Evolutionary conservation across 2,888 invertebrate genomes (phyloP).

Genomic region (Oscheius sp.): DNA sequence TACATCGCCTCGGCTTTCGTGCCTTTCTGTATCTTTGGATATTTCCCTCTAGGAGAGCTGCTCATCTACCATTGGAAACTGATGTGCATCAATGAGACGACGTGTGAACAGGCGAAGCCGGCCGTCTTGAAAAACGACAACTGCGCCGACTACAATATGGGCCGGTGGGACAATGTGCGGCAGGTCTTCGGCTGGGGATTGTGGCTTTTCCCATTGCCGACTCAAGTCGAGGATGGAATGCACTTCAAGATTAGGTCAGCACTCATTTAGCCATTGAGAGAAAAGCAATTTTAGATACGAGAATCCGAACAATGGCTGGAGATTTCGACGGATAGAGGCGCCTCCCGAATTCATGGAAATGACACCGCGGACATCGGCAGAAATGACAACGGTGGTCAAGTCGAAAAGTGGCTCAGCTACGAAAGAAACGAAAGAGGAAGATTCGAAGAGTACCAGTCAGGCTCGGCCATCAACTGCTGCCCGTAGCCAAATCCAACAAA

Average conservation of each 20-base stretch:
- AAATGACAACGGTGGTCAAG: too few species aligned
- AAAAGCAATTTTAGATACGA: neutral
- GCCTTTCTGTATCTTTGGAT: constrained; percentile 41
- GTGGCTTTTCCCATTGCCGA: constrained; percentile 60
- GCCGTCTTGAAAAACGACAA: constrained; percentile 59
- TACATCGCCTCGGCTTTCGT: constrained; percentile 34
- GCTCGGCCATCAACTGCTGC: too few species aligned
- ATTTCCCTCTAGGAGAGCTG: constrained; percentile 62
- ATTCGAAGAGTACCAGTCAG: too few species aligned
- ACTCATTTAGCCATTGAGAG: too few species aligned
- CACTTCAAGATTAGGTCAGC: constrained; percentile 54
- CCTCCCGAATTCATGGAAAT: too few species aligned
- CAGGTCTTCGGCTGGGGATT: constrained; percentile 64
- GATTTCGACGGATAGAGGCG: neutral
- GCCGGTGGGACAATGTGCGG: constrained; percentile 51
- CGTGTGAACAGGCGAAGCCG: constrained; percentile 67
- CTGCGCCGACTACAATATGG: constrained; percentile 61
- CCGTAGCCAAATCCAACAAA: too few species aligned
- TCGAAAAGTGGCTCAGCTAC: too few species aligned
- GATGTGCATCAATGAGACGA: constrained; percentile 63
- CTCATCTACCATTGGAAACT: constrained; percentile 56
- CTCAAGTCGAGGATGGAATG: constrained; percentile 55
- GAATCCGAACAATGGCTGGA: neutral
- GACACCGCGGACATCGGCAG: too few species aligned
- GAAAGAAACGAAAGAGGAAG: too few species aligned